phyloP scores from a whole-genome alignment of 2,797 vertebrate species.

The Intellagama lesueurii region DNA sequence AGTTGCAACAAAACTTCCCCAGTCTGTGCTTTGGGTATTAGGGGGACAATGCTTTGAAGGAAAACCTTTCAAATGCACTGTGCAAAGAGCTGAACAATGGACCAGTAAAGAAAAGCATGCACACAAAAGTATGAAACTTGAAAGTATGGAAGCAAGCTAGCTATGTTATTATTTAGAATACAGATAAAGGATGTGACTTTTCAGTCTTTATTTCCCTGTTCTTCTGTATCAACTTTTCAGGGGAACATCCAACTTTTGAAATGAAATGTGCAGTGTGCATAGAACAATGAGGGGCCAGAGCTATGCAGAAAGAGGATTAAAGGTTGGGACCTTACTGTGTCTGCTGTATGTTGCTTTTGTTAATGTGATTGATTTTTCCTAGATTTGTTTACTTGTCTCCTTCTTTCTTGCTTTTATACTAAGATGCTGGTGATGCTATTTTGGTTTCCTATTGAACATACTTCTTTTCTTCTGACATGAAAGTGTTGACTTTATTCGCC shows the following conservation, averaged over 20 bases:
- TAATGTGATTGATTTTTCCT: slow-evolving; percentile 30
- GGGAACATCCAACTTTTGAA: slow-evolving; percentile 19
- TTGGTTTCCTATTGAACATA: slow-evolving; percentile 37
- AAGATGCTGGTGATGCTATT: neutral
- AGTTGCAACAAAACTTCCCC: neutral
- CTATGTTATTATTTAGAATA: slow-evolving; percentile 43
- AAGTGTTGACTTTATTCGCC: slow-evolving; percentile 22
- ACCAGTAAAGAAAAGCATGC: neutral
- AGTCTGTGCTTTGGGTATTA: neutral
- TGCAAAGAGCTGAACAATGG: slow-evolving; percentile 9
- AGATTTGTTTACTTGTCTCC: slow-evolving; percentile 42
- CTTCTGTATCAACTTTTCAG: slow-evolving; percentile 31
- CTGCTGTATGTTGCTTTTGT: slow-evolving; percentile 17
- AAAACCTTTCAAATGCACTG: slow-evolving; percentile 7
- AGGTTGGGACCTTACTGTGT: neutral
- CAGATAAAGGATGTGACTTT: slow-evolving; percentile 36
- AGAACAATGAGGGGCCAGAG: neutral
- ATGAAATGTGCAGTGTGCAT: neutral
- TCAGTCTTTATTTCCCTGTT: slow-evolving; percentile 10
- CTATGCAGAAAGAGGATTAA: neutral
- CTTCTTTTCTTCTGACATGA: slow-evolving; percentile 40
- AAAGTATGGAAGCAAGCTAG: neutral
- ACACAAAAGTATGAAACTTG: neutral
- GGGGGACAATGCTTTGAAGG: neutral
- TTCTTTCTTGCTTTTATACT: slow-evolving; percentile 36